A percentile compares a stretch with the other conserved stretches of the same genome.
Evolutionary conservation across 2,113 vertebrate species (phyloP).

Genomic region (Bucco capensis): DNA sequence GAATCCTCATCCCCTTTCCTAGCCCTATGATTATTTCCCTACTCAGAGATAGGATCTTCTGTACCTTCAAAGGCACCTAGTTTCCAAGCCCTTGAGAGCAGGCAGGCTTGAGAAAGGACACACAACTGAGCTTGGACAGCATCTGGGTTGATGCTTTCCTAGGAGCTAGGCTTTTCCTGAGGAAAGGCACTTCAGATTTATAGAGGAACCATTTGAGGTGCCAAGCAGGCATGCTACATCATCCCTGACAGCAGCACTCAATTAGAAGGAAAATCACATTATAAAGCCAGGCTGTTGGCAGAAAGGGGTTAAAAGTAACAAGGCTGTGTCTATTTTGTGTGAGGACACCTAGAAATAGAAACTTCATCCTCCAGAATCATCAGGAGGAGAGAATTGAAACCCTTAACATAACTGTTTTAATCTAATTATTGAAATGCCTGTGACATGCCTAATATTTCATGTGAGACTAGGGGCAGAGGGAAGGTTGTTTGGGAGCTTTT

Average conservation of each 20-base stretch:
- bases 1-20: background rate
- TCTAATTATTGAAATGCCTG: background rate
- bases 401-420: background rate
- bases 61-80: background rate
- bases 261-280: background rate
- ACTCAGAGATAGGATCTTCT: background rate
- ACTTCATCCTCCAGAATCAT: background rate
- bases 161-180: background rate
- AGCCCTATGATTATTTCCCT: too few relatives aligned
- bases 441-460: accelerated
- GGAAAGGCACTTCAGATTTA: background rate
- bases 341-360: background rate
- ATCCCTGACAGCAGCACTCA: background rate
- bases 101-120: background rate
- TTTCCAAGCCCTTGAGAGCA: background rate
- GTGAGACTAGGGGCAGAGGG: background rate
- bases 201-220: background rate
- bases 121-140: background rate
- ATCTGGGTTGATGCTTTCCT: background rate
- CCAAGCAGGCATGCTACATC: background rate
- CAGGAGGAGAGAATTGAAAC: background rate
- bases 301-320: background rate
- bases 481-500: background rate
- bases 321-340: background rate
- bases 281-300: background rate